A percentile compares a stretch with the other conserved stretches of the same genome.
phyloP scores from a whole-genome alignment of 2,888 invertebrate species.

The Leptinotarsa rubiginosa region DNA sequence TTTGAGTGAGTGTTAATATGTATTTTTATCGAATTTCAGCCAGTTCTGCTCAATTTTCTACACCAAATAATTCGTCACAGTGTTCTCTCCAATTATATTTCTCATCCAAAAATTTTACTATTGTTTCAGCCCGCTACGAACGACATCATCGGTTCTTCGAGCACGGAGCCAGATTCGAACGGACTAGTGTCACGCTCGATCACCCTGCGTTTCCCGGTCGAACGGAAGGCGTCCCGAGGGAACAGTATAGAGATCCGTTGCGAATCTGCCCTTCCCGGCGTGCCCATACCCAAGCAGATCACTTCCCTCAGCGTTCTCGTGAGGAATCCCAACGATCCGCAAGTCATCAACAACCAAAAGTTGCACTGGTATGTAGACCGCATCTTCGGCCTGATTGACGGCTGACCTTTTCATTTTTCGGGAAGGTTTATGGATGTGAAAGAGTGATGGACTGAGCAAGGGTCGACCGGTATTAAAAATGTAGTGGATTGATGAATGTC shows the following conservation, averaged over 20 bases:
- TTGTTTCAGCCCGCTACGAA: constrained; percentile 55
- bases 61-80: too few relatives aligned
- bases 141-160: constrained; percentile 56
- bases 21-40: too few relatives aligned
- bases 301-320: constrained; percentile 51
- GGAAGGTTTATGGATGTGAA: not conserved
- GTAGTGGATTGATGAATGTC: constrained; percentile 6
- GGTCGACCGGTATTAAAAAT: not conserved
- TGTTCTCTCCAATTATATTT: too few relatives aligned
- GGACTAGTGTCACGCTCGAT: constrained; percentile 57
- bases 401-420: constrained; percentile 8
- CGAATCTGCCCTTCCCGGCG: constrained; percentile 59
- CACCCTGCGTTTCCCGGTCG: constrained; percentile 55
- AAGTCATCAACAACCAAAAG: constrained; percentile 55
- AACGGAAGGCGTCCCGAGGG: constrained; percentile 55
- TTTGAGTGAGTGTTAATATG: too few relatives aligned
- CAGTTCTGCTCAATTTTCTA: too few relatives aligned
- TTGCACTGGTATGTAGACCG: constrained; percentile 50
- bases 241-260: constrained; percentile 59
- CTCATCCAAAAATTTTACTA: not conserved
- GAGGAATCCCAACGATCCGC: constrained; percentile 49
- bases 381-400: constrained; percentile 6
- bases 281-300: constrained; percentile 56
- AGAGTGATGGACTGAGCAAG: not conserved
- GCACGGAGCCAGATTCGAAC: constrained; percentile 53